phyloP scores from a whole-genome alignment of 2,888 invertebrate genomes.

The Cheilosia soror region DNA sequence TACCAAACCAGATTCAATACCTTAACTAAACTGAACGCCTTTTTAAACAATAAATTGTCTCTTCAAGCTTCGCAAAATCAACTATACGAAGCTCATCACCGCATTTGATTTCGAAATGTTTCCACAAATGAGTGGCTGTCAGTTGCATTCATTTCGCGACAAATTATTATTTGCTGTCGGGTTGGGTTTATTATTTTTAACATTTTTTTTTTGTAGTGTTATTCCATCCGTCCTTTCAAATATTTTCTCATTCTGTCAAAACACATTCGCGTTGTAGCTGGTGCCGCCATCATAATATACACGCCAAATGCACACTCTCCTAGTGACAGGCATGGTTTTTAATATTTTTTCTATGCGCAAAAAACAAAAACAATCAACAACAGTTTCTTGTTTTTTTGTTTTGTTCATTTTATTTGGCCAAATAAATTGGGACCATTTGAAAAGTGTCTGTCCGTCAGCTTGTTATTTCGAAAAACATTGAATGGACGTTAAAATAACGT shows the following conservation, averaged over 20 bases:
- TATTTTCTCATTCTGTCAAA: slow-evolving; percentile 70
- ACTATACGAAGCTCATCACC: slow-evolving; percentile 10
- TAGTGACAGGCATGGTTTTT: slow-evolving; percentile 58
- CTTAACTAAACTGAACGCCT: background rate
- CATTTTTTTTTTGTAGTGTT: slow-evolving; percentile 31
- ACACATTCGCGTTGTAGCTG: slow-evolving; percentile 51
- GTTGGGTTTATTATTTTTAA: slow-evolving; percentile 10
- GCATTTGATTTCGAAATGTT: slow-evolving; percentile 6
- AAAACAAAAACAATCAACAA: slow-evolving; percentile 58
- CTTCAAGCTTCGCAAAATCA: background rate
- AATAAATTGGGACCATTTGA: slow-evolving; percentile 73
- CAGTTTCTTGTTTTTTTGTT: slow-evolving; percentile 1
- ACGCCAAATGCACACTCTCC: slow-evolving; percentile 48
- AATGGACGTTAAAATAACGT: slow-evolving; percentile 69
- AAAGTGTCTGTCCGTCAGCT: slow-evolving; percentile 75
- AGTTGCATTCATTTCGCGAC: slow-evolving; percentile 48
- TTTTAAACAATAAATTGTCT: background rate
- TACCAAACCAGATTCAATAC: too few species aligned
- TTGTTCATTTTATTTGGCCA: slow-evolving; percentile 55
- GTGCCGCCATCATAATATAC: slow-evolving; percentile 48
- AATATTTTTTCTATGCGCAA: slow-evolving; percentile 66
- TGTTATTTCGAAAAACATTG: slow-evolving; percentile 67
- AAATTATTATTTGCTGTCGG: slow-evolving; percentile 61
- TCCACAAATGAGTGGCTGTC: slow-evolving; percentile 45
- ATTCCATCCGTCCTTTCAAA: slow-evolving; percentile 54